Evolutionary conservation across 2,113 vertebrate species (phyloP), one percentile per base, ranked within the genome.

Genomic region (Ursus arctos): DNA sequence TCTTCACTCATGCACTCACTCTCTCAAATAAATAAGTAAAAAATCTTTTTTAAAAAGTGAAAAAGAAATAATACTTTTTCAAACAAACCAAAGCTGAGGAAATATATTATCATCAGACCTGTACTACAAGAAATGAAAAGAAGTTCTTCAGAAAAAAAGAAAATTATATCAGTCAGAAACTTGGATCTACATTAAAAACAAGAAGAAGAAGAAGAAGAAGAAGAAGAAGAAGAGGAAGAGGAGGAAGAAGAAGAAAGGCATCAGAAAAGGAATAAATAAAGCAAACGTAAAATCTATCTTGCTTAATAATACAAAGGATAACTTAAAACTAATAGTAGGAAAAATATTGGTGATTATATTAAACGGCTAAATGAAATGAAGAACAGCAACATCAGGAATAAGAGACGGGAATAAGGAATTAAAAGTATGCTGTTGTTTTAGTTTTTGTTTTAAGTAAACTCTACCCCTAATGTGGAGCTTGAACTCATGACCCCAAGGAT

Each of bases 311-410:
- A 81, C 8, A 86, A 86, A 76, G 74, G 16, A 51, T 81, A 81
- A 88, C 49, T 71, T 43, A 87, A 87, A 26, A 43, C 3, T 80
- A 80, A 59, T 15, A 80, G 88, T 8, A 92, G 19, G 85, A 79
- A 86, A 79, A 65, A 19, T 77, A 13, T 55, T 79, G 36, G 19
- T 79, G 36, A 67, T 77, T 67, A 87, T 26, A 71, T 16, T 49
- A 88, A 88, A 89, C 9, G 9, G 22, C 57, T 51, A 94, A 94
- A 11, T 89, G 53, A 72, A 82, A 88, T 51, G 31, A 94, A 94
- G 63, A 33, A 61, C 33, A 82, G 65, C 61, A 81, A 26, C n/a
- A 7, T 80, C 31, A 43, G 43, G 43, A 43, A 88, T 13, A 80
- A 88, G 16, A 43, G 24, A 49, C 28, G 71, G 28, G 28, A 93